Base-by-base conservation (phyloP, 2,797 vertebrate species). In the Falco novaeseelandiae region DNA sequence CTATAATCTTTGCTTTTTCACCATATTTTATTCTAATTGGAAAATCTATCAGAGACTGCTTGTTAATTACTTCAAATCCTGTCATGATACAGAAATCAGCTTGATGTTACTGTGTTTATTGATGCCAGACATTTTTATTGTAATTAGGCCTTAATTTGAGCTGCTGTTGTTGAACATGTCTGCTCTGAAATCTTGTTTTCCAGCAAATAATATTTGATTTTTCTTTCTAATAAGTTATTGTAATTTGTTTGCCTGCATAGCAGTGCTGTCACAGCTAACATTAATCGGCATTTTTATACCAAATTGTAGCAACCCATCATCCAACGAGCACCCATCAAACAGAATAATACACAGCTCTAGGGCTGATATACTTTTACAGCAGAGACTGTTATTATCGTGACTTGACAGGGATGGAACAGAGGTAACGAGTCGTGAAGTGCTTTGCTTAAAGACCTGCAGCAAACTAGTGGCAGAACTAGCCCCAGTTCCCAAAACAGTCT, bases 151-250 rank as follows among this genome's bases (percentile, higher is more conserved):
- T 87, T 93, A 84, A 81, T 92, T 79, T 92, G 27, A 89, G 38
- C 27, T 59, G 51, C 54, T 83, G 34, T 66, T 66, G 44, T 78
- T 94, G 44, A 86, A 83, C 26, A n/a, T 16, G 5, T 77, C 63
- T 91, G 48, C 83, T 90, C 61, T 87, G 63, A 91, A 93, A 80
- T 71, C 40, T 85, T 89, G 59, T 92, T 89, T 92, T 92, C 44
- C 65, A 69, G 77, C 30, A 91, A 83, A 84, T 48, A 14, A 54
- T 29, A 40, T 89, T 91, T 73, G 55, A 57, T 94, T 93, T 93
- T 89, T 87, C 20, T 83, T 89, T 87, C 66, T 77, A 79, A 58
- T 58, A 90, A 55, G 8, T 73, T 84, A 54, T 36, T 81, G 9
- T 76, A 29, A 62, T 92, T 89, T 74, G 25, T 13, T 89, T 93